phyloP scores from a whole-genome alignment of 2,888 invertebrate species.

The Pelosia muscerda region DNA sequence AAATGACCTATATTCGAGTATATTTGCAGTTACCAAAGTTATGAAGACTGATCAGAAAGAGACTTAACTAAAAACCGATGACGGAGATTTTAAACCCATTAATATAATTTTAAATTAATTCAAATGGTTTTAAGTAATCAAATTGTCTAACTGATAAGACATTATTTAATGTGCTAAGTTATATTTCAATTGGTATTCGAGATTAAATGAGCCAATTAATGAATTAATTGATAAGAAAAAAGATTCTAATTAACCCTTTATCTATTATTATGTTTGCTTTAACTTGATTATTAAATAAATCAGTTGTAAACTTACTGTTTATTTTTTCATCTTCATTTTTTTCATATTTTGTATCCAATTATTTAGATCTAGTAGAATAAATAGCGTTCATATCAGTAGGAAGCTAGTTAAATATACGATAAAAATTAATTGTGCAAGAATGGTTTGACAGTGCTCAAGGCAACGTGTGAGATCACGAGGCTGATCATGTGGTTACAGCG shows the following conservation, averaged over 20 bases:
- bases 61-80: background rate
- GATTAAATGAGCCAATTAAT: too few relatives aligned
- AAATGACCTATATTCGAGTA: background rate
- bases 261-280: too few relatives aligned
- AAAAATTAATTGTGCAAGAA: slow-evolving; percentile 12
- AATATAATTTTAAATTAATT: background rate
- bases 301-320: too few relatives aligned
- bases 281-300: too few relatives aligned
- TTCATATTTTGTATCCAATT: background rate
- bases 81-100: background rate
- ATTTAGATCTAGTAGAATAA: background rate
- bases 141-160: background rate
- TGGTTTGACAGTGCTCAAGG: slow-evolving; percentile 8
- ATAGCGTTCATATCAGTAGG: slow-evolving; percentile 1
- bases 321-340: too few relatives aligned
- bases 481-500: slow-evolving; percentile 26
- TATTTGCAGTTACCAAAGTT: background rate
- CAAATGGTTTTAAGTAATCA: background rate
- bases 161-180: background rate
- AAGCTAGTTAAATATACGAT: slow-evolving; percentile 5
- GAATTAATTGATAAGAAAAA: background rate
- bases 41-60: background rate
- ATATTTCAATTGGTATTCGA: background rate
- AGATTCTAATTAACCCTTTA: background rate
- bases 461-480: slow-evolving; percentile 26